These are phyloP conservation scores for Macaca nemestrina DNA, from an alignment of 2,113 vertebrate species.

Conservation along the genomic window DNA sequence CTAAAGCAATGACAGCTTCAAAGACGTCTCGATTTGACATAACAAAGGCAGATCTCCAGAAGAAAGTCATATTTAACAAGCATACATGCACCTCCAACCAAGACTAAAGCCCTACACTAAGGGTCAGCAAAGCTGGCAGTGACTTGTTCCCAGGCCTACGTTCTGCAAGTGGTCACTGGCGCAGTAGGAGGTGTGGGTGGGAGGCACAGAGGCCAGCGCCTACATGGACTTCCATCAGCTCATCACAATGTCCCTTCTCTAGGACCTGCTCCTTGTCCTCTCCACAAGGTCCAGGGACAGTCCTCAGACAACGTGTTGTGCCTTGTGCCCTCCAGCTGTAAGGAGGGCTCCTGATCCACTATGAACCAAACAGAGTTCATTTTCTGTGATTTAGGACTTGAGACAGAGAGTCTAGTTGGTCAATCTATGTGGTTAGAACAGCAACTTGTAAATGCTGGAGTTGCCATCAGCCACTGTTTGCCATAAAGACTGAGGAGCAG, in stretches of 20 bases:
- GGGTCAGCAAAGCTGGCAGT: not conserved
- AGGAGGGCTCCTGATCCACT: not conserved
- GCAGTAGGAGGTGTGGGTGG: accelerated
- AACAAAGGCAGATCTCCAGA: not conserved
- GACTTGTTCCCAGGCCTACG: not conserved
- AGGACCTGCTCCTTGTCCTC: not conserved
- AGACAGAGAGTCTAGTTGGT: not conserved
- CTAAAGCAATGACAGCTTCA: not conserved
- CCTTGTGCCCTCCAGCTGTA: not conserved
- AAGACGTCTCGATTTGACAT: not conserved
- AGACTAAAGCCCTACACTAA: not conserved
- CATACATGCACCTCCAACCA: not conserved
- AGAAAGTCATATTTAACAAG: not conserved
- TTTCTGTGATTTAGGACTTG: not conserved
- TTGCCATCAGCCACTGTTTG: not conserved
- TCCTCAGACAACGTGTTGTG: no score
- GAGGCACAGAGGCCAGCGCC: not conserved
- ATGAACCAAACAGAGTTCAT: not conserved
- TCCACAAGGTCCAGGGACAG: not conserved
- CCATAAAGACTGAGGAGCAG: not conserved
- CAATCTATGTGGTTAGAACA: not conserved
- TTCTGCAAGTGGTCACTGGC: not conserved
- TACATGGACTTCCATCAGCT: not conserved
- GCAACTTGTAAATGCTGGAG: not conserved
- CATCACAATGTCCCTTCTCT: not conserved